Base-by-base conservation (phyloP, 2,113 vertebrate species). In the Silurus asotus region DNA sequence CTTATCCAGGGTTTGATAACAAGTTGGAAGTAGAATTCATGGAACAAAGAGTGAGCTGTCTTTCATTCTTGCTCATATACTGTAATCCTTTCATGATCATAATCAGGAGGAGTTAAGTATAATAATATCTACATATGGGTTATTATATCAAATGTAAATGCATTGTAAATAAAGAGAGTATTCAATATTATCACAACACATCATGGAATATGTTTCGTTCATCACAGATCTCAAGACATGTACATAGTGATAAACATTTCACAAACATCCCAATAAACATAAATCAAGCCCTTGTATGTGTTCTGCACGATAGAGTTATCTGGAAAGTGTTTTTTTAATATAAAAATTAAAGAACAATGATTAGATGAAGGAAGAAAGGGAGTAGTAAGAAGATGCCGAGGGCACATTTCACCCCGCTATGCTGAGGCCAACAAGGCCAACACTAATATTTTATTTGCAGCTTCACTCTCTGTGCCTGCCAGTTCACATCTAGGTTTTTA, bases 371-470 rank as follows among this genome's bases (percentile, higher is more conserved):
- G 70, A 3, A 62, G 28, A 25, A 80, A 76, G 67, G 51, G 11
- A 17, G 37, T 61, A 64, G 61, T 64, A 13, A 53, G 37, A 45
- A 75, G 58, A 64, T 72, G 82, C 79, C 19, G 9, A 62, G 56
- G 56, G 83, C 64, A 74, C 20, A 64, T 49, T 51, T 82, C 49
- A 81, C 55, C 61, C 53, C 53, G 64, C 82, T 84, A 19, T 37
- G 67, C 62, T 83, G 58, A 58, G 87, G 51, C 62, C 25, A 67
- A 51, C 80, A 51, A 51, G 13, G 80, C 87, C 87, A 85, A 69
- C 59, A 88, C 83, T 77, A 85, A 88, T 88, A 88, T 85, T 85
- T 82, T n/a, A 82, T 88, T 48, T 82, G 9, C 81, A 62, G 58
- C 53, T 85, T 49, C 61, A 13, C 59, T 88, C 23, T 88, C n/a